phyloP scores from a whole-genome alignment of 2,888 invertebrate species.

The Latrodectus elegans region DNA sequence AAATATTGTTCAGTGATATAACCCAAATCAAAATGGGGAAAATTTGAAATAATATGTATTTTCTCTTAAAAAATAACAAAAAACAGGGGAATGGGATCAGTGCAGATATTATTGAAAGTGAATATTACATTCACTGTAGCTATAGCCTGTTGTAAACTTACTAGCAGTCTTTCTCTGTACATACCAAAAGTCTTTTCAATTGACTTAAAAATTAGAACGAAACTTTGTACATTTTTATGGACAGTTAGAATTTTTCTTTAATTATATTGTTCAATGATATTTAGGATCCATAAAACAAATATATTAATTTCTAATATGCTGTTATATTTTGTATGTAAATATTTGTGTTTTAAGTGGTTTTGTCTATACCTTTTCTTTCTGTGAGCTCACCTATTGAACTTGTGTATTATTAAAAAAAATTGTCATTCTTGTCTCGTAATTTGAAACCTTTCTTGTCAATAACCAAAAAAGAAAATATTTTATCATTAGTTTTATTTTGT shows the following conservation, averaged over 20 bases:
- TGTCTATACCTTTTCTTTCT: conserved; percentile 35
- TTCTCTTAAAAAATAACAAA: conserved; percentile 41
- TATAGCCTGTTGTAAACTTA: conserved; percentile 68
- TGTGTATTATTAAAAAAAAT: too few species aligned
- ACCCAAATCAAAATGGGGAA: conserved; percentile 61
- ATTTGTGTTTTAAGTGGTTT: conserved; percentile 63
- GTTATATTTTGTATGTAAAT: conserved; percentile 65
- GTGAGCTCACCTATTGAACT: conserved; percentile 54
- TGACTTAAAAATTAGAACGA: conserved; percentile 67
- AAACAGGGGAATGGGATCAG: conserved; percentile 63
- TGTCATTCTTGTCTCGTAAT: too few species aligned
- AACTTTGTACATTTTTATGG: conserved; percentile 69
- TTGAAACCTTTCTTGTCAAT: too few species aligned
- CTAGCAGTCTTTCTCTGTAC: conserved; percentile 69
- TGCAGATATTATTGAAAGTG: conserved; percentile 59
- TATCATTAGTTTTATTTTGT: too few species aligned
- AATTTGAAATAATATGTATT: conserved; percentile 55
- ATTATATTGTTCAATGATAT: conserved; percentile 56
- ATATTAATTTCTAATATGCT: conserved; percentile 53
- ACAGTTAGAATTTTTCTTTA: conserved; percentile 66
- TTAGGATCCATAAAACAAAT: conserved; percentile 50
- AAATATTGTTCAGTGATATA: conserved; percentile 54
- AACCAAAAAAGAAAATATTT: too few species aligned
- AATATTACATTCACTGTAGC: conserved; percentile 67
- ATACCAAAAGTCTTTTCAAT: conserved; percentile 68